These are phyloP conservation scores for cattle (Bos taurus) DNA, from an alignment of 2,113 vertebrate genomes.

Conservation along the genomic window ARS-UCD2.0 NC_037346.1:14996501-14997000, in stretches of 20 bases:
- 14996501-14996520: background rate
- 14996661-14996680: background rate
- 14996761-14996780: background rate
- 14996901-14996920: background rate
- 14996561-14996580: background rate
- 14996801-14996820: background rate
- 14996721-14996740: background rate
- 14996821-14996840: background rate
- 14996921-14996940: background rate
- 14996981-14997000: background rate
- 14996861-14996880: background rate
- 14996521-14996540: background rate
- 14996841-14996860: background rate
- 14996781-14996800: background rate
- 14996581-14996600: constrained; percentile 33
- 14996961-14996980: background rate
- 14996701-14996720: background rate
- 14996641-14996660: background rate
- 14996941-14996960: background rate
- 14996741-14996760: background rate
- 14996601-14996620: constrained; percentile 1
- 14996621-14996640: background rate
- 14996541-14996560: background rate
- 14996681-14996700: background rate
- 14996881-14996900: background rate